Percentiles rank a stretch among this genome's conserved stretches.
Evolutionary conservation across 2,797 vertebrate genomes (phyloP).

Genomic region (Sphaeramia orbicularis): DNA sequence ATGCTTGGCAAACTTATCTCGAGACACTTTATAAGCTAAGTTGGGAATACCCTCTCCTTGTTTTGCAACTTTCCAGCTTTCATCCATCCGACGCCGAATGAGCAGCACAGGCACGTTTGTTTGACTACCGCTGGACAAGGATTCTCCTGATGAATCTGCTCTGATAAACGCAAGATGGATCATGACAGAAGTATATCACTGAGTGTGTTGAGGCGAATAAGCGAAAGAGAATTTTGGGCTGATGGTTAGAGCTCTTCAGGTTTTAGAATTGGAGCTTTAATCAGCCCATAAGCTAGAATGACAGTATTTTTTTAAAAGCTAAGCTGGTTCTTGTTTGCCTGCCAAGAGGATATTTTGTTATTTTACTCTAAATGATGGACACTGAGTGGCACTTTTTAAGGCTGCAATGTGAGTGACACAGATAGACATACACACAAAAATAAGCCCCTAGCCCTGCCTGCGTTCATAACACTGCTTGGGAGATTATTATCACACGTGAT

Average conservation of each 20-base stretch:
- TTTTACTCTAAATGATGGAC: conserved; percentile 49
- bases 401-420: conserved; percentile 41
- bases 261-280: conserved; percentile 66
- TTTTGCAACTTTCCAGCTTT: conserved; percentile 55
- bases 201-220: conserved; percentile 16
- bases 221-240: conserved; percentile 28
- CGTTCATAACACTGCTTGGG: conserved; percentile 46
- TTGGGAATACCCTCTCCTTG: conserved; percentile 36
- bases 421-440: conserved; percentile 3
- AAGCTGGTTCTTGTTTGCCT: conserved; percentile 58
- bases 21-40: conserved; percentile 66
- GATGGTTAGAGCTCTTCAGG: conserved; percentile 38
- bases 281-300: conserved; percentile 62
- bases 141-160: conserved; percentile 56
- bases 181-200: conserved; percentile 25
- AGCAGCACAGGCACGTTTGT: conserved; percentile 18
- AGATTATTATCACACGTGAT: conserved; percentile 65
- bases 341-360: conserved; percentile 63
- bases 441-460: conserved; percentile 6
- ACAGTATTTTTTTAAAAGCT: conserved; percentile 72
- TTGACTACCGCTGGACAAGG: conserved; percentile 53
- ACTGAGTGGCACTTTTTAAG: conserved; percentile 56
- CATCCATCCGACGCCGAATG: conserved; percentile 21
- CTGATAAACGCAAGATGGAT: conserved; percentile 16
- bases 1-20: conserved; percentile 53